phyloP scores from a whole-genome alignment of 2,888 invertebrate genomes.

The Lasioglossum morio region DNA sequence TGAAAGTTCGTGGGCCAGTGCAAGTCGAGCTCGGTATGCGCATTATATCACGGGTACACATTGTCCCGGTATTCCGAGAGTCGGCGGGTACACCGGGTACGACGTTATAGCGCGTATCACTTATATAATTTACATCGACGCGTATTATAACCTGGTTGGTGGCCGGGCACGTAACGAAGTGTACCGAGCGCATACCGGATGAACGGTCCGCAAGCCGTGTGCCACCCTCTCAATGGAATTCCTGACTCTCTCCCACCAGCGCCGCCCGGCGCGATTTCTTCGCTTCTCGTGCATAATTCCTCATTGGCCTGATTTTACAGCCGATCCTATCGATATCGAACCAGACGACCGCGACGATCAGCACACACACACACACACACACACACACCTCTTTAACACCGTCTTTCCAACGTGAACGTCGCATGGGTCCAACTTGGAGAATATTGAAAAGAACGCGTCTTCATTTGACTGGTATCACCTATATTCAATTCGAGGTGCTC shows the following conservation, averaged over 20 bases:
- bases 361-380: no score
- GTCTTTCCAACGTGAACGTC: no score
- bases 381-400: no score
- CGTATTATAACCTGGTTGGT: slow-evolving; percentile 64
- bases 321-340: slow-evolving; percentile 16
- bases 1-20: slow-evolving; percentile 34
- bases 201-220: slow-evolving; percentile 32
- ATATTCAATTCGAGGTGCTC: no score
- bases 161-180: slow-evolving; percentile 48
- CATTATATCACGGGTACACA: slow-evolving; percentile 52
- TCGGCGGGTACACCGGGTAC: background rate
- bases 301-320: slow-evolving; percentile 35
- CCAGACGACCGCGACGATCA: background rate
- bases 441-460: no score
- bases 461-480: no score
- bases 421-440: no score
- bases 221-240: slow-evolving; percentile 58
- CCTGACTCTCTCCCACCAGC: slow-evolving; percentile 36
- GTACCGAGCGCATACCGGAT: slow-evolving; percentile 65
- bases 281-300: slow-evolving; percentile 59
- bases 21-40: slow-evolving; percentile 39
- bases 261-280: slow-evolving; percentile 51
- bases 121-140: slow-evolving; percentile 67
- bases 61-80: slow-evolving; percentile 48
- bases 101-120: slow-evolving; percentile 55